Conservation (phyloP, 2,113 vertebrate genomes). For the Potamarius usumacintae region DNA sequence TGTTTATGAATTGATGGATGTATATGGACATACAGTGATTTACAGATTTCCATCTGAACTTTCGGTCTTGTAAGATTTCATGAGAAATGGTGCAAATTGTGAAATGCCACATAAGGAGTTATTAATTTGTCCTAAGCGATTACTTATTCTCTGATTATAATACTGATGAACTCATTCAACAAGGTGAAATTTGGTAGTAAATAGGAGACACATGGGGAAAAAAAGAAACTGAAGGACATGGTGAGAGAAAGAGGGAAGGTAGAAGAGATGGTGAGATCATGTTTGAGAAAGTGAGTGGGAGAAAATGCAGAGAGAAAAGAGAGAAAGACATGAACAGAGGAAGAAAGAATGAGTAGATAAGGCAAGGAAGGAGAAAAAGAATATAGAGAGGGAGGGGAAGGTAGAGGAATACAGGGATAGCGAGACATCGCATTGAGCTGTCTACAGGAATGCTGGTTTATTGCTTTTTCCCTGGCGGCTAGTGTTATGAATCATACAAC, state of each 20-base stretch:
- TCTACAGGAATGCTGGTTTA: slow-evolving; percentile 46
- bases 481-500: slow-evolving; percentile 46
- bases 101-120: neutral
- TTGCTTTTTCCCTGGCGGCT: slow-evolving; percentile 37
- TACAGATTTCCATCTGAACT: neutral
- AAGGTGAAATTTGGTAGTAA: neutral
- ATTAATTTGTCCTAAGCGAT: neutral
- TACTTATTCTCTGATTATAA: neutral
- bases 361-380: too few species aligned
- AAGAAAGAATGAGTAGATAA: neutral
- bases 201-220: neutral
- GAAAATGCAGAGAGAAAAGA: neutral
- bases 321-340: neutral
- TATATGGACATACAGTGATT: neutral
- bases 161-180: neutral
- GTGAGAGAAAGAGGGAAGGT: neutral
- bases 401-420: slow-evolving; percentile 3
- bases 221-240: neutral
- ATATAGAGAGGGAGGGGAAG: neutral
- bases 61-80: neutral
- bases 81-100: neutral
- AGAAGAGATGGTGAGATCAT: neutral
- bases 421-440: slow-evolving; percentile 31
- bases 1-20: neutral
- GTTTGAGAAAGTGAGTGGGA: neutral